Conservation (phyloP, 2,797 vertebrate species). For the Mormyrus hasselquistii region DNA sequence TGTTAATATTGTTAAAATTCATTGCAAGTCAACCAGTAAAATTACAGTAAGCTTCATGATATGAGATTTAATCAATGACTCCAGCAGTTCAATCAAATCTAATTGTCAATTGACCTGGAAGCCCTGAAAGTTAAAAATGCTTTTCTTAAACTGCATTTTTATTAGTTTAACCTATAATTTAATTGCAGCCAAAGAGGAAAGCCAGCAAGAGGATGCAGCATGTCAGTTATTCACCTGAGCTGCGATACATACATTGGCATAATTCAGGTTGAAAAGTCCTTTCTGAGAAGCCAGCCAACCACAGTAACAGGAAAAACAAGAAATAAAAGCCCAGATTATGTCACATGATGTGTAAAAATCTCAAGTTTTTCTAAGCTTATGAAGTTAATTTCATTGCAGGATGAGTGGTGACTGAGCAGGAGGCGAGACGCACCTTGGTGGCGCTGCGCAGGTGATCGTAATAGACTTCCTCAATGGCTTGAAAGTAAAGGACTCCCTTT, state of each 20-base stretch:
- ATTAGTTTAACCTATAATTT: background rate
- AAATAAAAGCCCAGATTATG: background rate
- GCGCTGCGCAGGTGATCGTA: slow-evolving; percentile 94
- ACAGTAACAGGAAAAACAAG: slow-evolving; percentile 28
- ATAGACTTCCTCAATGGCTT: slow-evolving; percentile 96
- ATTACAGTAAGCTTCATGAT: background rate
- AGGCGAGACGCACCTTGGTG: slow-evolving; percentile 71
- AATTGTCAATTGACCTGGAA: background rate
- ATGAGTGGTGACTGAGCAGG: background rate
- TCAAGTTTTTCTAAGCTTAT: background rate
- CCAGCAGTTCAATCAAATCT: background rate
- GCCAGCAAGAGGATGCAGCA: background rate
- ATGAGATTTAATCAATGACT: background rate
- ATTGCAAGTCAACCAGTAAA: background rate
- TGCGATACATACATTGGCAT: slow-evolving; percentile 58
- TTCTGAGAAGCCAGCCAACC: slow-evolving; percentile 52
- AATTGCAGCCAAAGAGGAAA: background rate
- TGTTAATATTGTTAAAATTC: background rate
- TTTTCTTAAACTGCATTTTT: background rate
- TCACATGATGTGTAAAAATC: background rate
- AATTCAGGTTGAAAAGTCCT: slow-evolving; percentile 63
- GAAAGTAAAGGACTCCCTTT: slow-evolving; percentile 96
- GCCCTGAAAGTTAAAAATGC: background rate
- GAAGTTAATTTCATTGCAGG: background rate
- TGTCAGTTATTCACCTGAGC: background rate